Base-by-base conservation (phyloP, 2,797 vertebrate species). In the Pempheris klunzingeri region DNA sequence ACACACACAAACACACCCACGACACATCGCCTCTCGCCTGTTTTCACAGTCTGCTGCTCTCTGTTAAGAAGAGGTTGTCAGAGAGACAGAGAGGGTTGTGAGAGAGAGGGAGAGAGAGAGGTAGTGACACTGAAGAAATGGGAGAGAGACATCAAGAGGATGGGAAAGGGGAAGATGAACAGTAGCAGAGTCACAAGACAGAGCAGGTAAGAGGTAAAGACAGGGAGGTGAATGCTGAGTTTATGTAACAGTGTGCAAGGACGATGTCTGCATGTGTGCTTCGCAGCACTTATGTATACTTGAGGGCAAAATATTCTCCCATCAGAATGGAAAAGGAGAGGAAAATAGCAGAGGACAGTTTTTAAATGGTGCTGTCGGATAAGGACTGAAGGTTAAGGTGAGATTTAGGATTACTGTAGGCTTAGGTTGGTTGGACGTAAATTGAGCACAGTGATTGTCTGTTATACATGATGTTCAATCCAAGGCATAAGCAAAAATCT, bases 41-140 rank as follows among this genome's bases (percentile, higher is more conserved):
- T 77, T 91, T 92, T 91, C 84, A 90, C 87, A 91, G 87, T 87
- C 87, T 80, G 87, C 67, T 92, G 90, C 82, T 79, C 81, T 84
- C 83, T 78, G 85, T 86, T 85, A 87, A 77, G 68, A 90, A 55
- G 77, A 88, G 75, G 75, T 79, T 90, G 89, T 89, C 83, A 88
- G 78, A 57, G 66, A 72, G 52, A 65, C 49, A 59, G 62, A 69
- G 71, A 18, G 46, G 10, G 28, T 26, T 38, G 32, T 6, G 70
- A 24, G 63, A 18, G 43, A 39, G 58, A 5, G 47, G 11, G 53
- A 6, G 46, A 5, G 28, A 63, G 62, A 53, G 74, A 26, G 24
- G 36, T 9, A 41, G 77, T 57, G 58, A 64, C 65, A 82, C 55
- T 22, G 61, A 84, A 65, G 38, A 81, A 73, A 58, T 1, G 6